Evolutionary conservation across 2,888 invertebrate species (phyloP), one percentile per base, ranked within the genome.

Genomic region (Drosophila pegasa): DNA sequence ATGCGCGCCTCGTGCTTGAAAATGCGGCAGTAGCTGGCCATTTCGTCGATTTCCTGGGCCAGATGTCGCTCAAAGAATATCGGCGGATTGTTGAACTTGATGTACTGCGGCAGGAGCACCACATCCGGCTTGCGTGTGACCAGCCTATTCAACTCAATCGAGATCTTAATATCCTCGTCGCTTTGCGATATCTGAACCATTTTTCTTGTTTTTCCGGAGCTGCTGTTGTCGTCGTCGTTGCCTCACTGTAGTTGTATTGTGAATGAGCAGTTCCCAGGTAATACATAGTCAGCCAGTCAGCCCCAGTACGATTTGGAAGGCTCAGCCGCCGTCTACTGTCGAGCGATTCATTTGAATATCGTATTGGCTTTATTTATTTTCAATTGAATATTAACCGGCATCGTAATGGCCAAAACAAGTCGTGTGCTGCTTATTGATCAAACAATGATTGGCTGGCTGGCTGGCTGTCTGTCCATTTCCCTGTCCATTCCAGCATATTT

Each of bases 171-270:
- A 74, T 92, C 92, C 41, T 91, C 91, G 60, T 92, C 91, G 4
- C 91, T 91, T 74, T 92, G 92, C 25, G 90, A 90, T 66, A 92
- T 85, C 69, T 90, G 90, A 58, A 91, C 92, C 92, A 92, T 92
- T 43, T 22, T 55, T 29, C 14, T 20, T 29, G 29, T 92, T 43
- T 22, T 55, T 29, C 14, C 31, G 47, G 29, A 54, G 31, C 35
- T 51, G 37, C 54, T 71, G 55, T 40, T 50, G 45, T 61, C 14
- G 41, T 43, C 20, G 51, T 57, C 62, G 58, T 75, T 20, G 29
- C 55, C 50, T 50, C 80, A 48, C 59, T 57, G 56, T 45, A 56
- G 65, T 71, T 78, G 60, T 75, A 59, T 64, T 68, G 33, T 55
- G 66, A 78, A 69, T 78, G 76, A 67, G 57, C 41, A 52, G 33